Evolutionary conservation across 2,797 vertebrate genomes (phyloP).

Genomic region (Lacerta agilis): DNA sequence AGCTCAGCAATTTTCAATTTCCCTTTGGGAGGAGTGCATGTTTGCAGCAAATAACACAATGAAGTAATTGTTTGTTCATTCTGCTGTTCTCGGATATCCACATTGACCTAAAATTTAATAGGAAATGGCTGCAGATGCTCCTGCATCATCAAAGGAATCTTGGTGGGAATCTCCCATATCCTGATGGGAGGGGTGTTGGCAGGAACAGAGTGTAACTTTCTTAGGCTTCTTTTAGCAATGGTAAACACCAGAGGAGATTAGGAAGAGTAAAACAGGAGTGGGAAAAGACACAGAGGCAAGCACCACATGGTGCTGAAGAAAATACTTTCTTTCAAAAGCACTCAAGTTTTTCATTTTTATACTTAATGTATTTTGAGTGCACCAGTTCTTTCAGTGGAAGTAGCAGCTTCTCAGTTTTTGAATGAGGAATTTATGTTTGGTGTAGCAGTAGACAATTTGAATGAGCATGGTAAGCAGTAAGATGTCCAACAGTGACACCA

Average conservation of each 20-base stretch:
- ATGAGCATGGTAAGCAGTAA: not conserved
- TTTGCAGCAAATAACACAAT: not conserved
- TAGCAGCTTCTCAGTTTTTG: not conserved
- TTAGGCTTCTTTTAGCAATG: not conserved
- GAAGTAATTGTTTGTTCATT: not conserved
- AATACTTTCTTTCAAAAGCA: not conserved
- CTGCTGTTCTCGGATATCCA: not conserved
- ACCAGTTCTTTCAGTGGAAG: not conserved
- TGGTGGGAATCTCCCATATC: no score
- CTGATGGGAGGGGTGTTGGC: not conserved
- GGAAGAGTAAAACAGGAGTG: not conserved
- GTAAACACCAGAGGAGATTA: not conserved
- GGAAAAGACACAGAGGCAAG: not conserved
- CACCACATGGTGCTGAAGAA: not conserved
- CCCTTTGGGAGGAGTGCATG: not conserved
- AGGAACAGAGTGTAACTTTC: not conserved
- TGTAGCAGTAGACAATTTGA: not conserved
- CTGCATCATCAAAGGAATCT: not conserved
- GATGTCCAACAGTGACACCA: not conserved
- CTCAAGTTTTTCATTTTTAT: not conserved
- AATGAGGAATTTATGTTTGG: not conserved
- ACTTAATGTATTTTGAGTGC: not conserved
- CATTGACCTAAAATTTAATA: not conserved
- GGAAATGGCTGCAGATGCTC: not conserved
- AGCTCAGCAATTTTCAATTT: not conserved